These are phyloP conservation scores for Ariopsis seemanni DNA, from an alignment of 2,113 vertebrate species.

Conservation along the genomic window DNA sequence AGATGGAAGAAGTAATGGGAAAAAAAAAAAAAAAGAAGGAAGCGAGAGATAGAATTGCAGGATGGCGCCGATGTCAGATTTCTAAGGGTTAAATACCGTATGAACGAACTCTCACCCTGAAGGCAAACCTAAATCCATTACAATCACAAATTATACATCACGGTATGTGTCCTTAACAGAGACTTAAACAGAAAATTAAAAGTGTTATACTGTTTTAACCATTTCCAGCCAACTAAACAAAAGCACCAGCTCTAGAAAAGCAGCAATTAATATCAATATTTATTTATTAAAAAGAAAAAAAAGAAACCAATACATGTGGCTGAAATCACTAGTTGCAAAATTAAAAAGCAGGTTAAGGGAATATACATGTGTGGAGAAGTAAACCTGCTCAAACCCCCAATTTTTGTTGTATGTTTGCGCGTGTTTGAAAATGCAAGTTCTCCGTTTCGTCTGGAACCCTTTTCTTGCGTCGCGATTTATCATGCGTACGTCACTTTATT, in stretches of 20 bases:
- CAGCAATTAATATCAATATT: conserved; percentile 54
- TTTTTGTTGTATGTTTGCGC: conserved; percentile 74
- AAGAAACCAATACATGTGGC: not conserved
- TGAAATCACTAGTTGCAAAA: not conserved
- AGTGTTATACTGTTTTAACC: conserved; percentile 55
- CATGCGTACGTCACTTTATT: not conserved
- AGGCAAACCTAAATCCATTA: not conserved
- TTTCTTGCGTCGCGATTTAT: not conserved
- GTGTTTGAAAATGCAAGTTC: conserved; percentile 71
- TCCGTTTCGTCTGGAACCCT: conserved; percentile 14
- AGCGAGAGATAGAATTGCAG: conserved; percentile 17
- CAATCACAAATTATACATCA: conserved; percentile 16
- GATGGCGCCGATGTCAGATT: conserved; percentile 60
- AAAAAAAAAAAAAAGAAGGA: conserved; percentile 25
- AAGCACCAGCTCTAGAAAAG: conserved; percentile 22
- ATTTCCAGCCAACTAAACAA: conserved; percentile 57
- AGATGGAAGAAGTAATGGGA: conserved; percentile 33
- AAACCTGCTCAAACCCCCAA: conserved; percentile 61
- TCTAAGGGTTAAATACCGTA: conserved; percentile 68
- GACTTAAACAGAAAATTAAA: conserved; percentile 26
- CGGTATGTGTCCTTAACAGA: conserved; percentile 24
- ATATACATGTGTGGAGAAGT: not conserved
- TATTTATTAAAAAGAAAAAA: conserved; percentile 5
- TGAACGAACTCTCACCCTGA: conserved; percentile 54
- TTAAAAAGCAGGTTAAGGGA: conserved; percentile 21